phyloP scores from a whole-genome alignment of 53 echinoderm and acorn worm genomes.

The Echinometra lucunter region DNA sequence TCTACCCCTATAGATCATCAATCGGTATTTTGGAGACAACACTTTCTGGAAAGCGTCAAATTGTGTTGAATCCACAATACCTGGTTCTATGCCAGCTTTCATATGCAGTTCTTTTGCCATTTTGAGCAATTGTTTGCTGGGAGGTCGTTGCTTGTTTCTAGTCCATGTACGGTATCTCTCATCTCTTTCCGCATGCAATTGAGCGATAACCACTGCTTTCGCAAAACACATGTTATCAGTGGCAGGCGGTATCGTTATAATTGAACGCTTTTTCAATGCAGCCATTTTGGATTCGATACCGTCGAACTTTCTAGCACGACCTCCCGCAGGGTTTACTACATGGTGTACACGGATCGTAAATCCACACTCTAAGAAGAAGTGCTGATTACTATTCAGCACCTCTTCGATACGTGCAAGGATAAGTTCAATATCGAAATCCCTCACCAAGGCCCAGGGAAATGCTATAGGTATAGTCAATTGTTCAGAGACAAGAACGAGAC shows the following conservation, averaged over 20 bases:
- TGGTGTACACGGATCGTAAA: conserved; percentile 22
- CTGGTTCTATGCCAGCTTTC: background rate
- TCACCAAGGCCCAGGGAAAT: conserved; percentile 30
- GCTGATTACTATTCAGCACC: background rate
- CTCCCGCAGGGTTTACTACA: conserved; percentile 26
- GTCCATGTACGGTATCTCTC: background rate
- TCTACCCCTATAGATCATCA: background rate
- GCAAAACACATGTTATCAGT: background rate
- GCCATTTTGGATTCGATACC: background rate
- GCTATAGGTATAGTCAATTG: background rate
- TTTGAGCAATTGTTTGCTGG: background rate
- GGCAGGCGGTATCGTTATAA: background rate
- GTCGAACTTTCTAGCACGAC: background rate
- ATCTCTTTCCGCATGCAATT: background rate
- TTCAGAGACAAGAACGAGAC: background rate
- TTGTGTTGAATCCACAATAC: background rate
- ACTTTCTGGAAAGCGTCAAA: background rate
- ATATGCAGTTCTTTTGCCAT: background rate
- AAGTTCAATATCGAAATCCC: background rate
- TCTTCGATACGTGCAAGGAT: background rate
- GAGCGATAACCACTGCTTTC: background rate
- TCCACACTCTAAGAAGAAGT: background rate
- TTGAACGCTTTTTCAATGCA: background rate
- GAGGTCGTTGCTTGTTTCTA: background rate
- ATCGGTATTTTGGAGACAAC: background rate